phyloP scores from a whole-genome alignment of 1,140 invertebrate genomes.

The Drosophila ironensis region DNA sequence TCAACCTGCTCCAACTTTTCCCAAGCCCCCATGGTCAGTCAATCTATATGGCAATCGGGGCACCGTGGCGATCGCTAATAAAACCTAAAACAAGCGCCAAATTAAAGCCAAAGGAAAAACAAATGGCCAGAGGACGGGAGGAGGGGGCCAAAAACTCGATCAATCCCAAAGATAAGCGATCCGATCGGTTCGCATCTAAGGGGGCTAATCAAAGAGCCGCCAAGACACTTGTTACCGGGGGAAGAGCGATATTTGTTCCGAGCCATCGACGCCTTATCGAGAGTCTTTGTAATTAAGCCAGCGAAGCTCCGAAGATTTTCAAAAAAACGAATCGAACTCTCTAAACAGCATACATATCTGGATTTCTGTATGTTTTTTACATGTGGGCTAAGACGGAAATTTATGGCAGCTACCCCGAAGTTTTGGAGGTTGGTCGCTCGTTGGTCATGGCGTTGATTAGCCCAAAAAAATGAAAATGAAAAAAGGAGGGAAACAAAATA shows the following conservation, averaged over 20 bases:
- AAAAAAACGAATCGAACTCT: constrained; percentile 45
- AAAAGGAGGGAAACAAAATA: constrained; percentile 18
- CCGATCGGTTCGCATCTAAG: no score
- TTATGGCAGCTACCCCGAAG: constrained; percentile 61
- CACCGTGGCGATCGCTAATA: not conserved
- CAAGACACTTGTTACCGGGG: constrained; percentile 68
- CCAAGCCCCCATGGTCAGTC: not conserved
- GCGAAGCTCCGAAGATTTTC: constrained; percentile 4
- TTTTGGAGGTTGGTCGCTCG: constrained; percentile 36
- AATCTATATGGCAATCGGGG: not conserved
- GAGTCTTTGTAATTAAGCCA: constrained; percentile 68
- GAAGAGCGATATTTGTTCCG: constrained; percentile 40
- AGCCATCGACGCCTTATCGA: constrained; percentile 64
- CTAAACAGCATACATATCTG: not conserved
- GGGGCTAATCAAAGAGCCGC: constrained; percentile 49
- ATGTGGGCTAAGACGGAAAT: constrained; percentile 68
- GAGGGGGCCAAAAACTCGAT: constrained; percentile 11
- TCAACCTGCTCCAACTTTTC: not conserved
- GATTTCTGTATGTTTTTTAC: constrained; percentile 33
- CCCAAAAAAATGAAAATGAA: constrained; percentile 39
- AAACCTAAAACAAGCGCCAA: constrained; percentile 57
- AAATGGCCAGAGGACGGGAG: constrained; percentile 1
- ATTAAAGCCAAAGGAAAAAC: constrained; percentile 29
- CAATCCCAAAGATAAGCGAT: constrained; percentile 33
- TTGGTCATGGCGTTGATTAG: constrained; percentile 74